Evolutionary conservation across 2,113 vertebrate genomes (phyloP).

Genomic region (Semnopithecus entellus): DNA sequence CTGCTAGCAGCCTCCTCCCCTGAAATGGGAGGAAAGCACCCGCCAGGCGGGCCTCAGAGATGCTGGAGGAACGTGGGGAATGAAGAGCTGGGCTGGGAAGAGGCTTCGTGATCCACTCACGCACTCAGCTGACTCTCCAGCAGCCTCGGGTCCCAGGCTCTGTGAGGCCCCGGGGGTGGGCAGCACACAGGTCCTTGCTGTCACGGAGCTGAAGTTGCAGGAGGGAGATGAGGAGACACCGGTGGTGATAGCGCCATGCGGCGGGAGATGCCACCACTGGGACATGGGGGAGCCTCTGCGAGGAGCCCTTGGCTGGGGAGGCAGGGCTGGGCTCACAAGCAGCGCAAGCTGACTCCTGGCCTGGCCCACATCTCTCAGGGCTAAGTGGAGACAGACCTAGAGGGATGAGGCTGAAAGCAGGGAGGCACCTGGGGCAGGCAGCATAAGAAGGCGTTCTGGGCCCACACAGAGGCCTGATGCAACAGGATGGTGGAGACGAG

Average conservation of each 20-base stretch:
- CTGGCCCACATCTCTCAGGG: not conserved
- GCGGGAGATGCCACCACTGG: not conserved
- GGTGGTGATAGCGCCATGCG: not conserved
- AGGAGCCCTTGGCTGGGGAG: not conserved
- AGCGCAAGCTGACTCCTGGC: not conserved
- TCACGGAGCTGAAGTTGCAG: fast-evolving
- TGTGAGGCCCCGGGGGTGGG: not conserved
- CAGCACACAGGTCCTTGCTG: not conserved
- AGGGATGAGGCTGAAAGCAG: fast-evolving
- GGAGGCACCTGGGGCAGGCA: not conserved
- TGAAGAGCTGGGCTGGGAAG: not conserved
- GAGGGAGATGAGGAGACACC: fast-evolving
- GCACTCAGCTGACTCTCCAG: not conserved
- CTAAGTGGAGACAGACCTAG: not conserved
- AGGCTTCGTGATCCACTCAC: too few species aligned
- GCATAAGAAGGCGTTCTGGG: fast-evolving
- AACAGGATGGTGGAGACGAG: not conserved
- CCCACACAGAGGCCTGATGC: too few species aligned
- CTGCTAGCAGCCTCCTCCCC: not conserved
- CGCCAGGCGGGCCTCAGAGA: not conserved
- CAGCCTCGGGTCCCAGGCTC: not conserved
- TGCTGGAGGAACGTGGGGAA: fast-evolving
- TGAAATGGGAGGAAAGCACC: not conserved
- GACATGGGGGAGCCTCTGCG: not conserved
- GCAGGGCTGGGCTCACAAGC: not conserved